phyloP scores from a whole-genome alignment of 2,797 vertebrate genomes.

The Periparus ater region DNA sequence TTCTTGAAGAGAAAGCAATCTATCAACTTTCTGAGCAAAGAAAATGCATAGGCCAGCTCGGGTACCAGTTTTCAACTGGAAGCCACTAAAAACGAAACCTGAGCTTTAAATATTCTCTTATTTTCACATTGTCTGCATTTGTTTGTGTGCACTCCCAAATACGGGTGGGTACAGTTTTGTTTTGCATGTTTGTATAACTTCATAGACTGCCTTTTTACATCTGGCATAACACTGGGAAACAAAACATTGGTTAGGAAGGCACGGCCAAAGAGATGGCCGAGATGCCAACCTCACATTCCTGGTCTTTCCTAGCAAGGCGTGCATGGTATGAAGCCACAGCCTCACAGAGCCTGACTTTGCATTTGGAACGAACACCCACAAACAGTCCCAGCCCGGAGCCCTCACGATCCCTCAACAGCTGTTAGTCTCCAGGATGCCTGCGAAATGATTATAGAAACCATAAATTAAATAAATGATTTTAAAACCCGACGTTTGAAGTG shows the following conservation, averaged over 20 bases:
- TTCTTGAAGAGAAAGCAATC: not conserved
- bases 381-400: not conserved
- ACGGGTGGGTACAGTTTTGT: not conserved
- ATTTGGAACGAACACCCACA: accelerated
- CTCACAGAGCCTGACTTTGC: too few species aligned
- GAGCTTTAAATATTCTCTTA: not conserved
- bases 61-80: not conserved
- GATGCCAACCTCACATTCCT: not conserved
- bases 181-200: not conserved
- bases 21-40: not conserved
- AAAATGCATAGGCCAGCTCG: not conserved
- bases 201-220: not conserved
- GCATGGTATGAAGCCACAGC: accelerated
- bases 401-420: not conserved
- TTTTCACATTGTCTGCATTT: not conserved
- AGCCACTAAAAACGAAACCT: not conserved
- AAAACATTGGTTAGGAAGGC: not conserved
- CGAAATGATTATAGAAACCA: not conserved
- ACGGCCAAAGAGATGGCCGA: not conserved
- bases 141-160: not conserved
- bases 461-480: not conserved
- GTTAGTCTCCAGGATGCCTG: not conserved
- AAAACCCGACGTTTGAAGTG: not conserved
- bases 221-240: accelerated
- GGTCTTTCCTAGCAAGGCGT: not conserved